A percentile compares a stretch with the other conserved stretches of the same genome.
These are phyloP conservation scores for Mionectes macconnelli DNA, from an alignment of 2,113 vertebrate genomes.

Conservation along the genomic window DNA sequence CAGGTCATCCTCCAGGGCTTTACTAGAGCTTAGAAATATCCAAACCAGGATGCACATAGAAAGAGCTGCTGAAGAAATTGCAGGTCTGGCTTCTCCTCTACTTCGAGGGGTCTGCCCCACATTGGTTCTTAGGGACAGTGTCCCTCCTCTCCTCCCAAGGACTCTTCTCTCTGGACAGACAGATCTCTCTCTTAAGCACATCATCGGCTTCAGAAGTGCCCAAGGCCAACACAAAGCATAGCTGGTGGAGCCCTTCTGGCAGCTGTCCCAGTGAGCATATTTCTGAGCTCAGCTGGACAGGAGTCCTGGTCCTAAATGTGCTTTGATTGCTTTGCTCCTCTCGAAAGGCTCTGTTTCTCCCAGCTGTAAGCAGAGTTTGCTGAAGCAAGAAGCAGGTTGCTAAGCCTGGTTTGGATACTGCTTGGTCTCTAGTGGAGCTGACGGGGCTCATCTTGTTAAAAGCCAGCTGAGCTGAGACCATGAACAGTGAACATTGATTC, in stretches of 20 bases:
- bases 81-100: neutral
- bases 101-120: neutral
- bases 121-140: neutral
- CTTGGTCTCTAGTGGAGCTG: slow-evolving; percentile 19
- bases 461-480: neutral
- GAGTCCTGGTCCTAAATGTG: slow-evolving; percentile 49
- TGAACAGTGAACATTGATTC: neutral
- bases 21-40: neutral
- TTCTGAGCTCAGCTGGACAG: slow-evolving; percentile 61
- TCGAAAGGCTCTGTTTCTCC: slow-evolving; percentile 42
- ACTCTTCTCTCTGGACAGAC: neutral
- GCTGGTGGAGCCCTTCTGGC: slow-evolving; percentile 52
- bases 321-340: slow-evolving; percentile 43
- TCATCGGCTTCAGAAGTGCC: slow-evolving; percentile 21
- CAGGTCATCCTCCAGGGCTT: neutral
- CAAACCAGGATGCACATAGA: neutral
- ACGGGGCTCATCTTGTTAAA: slow-evolving; percentile 19
- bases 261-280: slow-evolving; percentile 38
- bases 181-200: neutral
- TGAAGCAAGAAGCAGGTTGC: slow-evolving; percentile 59
- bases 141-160: neutral
- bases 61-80: neutral
- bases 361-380: slow-evolving; percentile 52
- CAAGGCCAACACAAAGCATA: neutral
- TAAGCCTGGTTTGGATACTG: slow-evolving; percentile 32